A percentile compares a stretch with the other conserved stretches of the same genome.
Evolutionary conservation across 2,113 vertebrate species (phyloP).

Genomic region (Corythoichthys haematopterus): DNA sequence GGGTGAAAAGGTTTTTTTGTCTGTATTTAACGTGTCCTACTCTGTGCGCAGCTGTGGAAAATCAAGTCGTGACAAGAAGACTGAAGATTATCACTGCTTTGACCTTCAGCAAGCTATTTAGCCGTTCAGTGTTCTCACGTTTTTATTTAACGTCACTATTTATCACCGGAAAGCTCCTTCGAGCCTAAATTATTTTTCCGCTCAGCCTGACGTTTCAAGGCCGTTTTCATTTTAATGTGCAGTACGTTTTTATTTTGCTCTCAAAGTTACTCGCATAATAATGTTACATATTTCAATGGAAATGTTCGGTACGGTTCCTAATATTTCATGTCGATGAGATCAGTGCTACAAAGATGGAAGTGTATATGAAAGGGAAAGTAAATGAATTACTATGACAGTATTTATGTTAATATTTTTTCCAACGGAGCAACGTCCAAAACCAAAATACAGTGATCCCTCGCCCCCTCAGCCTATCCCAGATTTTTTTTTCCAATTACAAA

Average conservation of each 20-base stretch:
- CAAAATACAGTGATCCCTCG: no score
- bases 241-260: background rate
- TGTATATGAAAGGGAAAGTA: background rate
- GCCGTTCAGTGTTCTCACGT: conserved; percentile 76
- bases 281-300: background rate
- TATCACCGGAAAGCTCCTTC: conserved; percentile 31
- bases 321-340: no score
- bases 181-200: conserved; percentile 70
- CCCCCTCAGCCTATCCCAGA: no score
- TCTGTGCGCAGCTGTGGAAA: conserved; percentile 88
- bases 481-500: no score
- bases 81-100: conserved; percentile 60
- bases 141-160: conserved; percentile 50
- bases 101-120: conserved; percentile 91
- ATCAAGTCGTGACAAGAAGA: conserved; percentile 88
- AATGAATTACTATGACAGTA: background rate
- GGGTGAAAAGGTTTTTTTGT: no score
- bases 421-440: no score
- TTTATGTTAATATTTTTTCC: no score
- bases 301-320: background rate
- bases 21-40: background rate
- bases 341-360: no score
- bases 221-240: background rate
- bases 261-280: background rate
- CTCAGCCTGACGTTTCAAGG: conserved; percentile 18